Evolutionary conservation across 2,888 invertebrate genomes (phyloP).

Genomic region (Melipona bicolor): DNA sequence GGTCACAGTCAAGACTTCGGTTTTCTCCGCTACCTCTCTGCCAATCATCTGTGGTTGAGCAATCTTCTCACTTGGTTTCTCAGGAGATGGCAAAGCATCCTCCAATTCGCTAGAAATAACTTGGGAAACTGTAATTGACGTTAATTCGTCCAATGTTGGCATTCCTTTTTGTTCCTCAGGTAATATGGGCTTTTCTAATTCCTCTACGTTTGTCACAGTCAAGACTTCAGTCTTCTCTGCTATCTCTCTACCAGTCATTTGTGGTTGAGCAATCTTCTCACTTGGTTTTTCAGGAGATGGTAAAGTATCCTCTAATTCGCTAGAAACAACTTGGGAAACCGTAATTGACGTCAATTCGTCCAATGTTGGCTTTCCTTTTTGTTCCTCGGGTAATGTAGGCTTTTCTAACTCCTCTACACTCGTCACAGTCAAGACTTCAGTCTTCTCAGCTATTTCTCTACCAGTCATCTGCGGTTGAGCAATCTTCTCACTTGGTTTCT

Average conservation of each 20-base stretch:
- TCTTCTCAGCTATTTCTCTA: neutral
- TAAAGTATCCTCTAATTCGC: constrained; percentile 75
- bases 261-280: neutral
- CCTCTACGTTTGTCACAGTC: constrained; percentile 56
- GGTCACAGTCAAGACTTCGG: neutral
- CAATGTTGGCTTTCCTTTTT: constrained; percentile 72
- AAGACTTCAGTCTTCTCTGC: neutral
- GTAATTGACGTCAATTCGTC: constrained; percentile 74
- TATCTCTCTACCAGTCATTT: neutral
- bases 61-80: constrained; percentile 16
- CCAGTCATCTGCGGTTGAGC: neutral
- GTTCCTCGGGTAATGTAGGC: constrained; percentile 64
- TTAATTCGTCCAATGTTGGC: constrained; percentile 75
- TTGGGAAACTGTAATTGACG: constrained; percentile 75
- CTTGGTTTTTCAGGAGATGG: constrained; percentile 49
- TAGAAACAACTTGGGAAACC: constrained; percentile 76
- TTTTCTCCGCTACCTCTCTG: neutral
- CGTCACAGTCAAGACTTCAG: neutral
- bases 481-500: constrained; percentile 14
- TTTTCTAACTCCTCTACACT: constrained; percentile 69
- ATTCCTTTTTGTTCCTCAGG: constrained; percentile 72
- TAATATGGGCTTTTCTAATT: constrained; percentile 63
- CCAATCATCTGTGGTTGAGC: neutral
- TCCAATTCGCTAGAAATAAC: constrained; percentile 76
- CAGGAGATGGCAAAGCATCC: constrained; percentile 63